phyloP scores from a whole-genome alignment of 2,113 vertebrate species.

The Pomatostomus ruficeps region DNA sequence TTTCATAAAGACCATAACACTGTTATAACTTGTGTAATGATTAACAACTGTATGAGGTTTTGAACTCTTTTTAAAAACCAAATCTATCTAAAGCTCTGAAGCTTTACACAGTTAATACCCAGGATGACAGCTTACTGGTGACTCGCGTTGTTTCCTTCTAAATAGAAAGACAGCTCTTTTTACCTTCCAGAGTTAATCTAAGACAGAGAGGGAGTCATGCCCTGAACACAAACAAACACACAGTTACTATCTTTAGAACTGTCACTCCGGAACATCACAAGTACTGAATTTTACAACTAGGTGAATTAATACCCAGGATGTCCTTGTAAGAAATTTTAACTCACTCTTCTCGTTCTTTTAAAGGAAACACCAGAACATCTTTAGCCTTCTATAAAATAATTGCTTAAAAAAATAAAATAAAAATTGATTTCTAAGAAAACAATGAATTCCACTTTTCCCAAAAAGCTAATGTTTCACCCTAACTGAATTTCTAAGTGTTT shows the following conservation, averaged over 20 bases:
- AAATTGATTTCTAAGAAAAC: neutral
- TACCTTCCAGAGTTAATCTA: neutral
- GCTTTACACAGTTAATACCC: neutral
- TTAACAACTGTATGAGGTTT: neutral
- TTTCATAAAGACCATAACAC: neutral
- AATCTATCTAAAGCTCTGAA: neutral
- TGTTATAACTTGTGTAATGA: neutral
- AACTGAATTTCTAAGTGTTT: neutral
- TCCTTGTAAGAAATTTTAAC: neutral
- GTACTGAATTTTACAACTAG: neutral
- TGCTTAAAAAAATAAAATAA: neutral
- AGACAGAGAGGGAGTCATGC: neutral
- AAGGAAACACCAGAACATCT: neutral
- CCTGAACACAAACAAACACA: neutral
- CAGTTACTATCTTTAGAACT: neutral
- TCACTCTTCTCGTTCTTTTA: neutral
- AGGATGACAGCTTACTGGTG: neutral
- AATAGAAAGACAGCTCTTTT: neutral
- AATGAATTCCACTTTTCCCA: neutral
- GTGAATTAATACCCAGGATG: neutral
- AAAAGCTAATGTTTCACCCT: neutral
- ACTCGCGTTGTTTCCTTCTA: neutral
- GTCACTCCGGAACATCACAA: neutral
- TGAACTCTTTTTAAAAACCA: neutral
- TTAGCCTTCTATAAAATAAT: neutral